Percentiles rank a stretch among this genome's conserved stretches.
Evolutionary conservation across 2,113 vertebrate genomes (phyloP).

Genomic region (Paraplagusia blochii): DNA sequence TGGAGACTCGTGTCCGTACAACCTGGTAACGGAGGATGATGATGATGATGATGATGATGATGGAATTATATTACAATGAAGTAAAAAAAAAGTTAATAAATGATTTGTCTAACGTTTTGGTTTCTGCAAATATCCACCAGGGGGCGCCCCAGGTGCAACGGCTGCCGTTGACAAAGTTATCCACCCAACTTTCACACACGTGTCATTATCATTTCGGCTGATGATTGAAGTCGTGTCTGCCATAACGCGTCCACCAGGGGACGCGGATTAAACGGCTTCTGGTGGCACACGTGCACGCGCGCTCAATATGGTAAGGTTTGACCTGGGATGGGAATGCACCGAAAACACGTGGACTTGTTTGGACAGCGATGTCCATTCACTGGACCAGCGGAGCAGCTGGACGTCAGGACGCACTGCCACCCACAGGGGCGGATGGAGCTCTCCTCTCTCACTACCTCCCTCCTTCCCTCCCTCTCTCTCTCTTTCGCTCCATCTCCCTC

Average conservation of each 20-base stretch:
- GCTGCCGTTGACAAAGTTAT: background rate
- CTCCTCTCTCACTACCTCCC: background rate
- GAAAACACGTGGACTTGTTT: too few relatives aligned
- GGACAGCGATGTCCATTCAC: slow-evolving; percentile 16
- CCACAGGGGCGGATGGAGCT: slow-evolving; percentile 36
- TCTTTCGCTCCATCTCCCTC: background rate
- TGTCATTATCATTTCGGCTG: background rate
- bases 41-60: too few relatives aligned
- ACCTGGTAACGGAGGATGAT: too few relatives aligned
- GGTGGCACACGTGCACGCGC: background rate
- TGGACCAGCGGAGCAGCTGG: background rate
- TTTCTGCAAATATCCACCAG: slow-evolving; percentile 34
- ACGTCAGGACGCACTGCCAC: background rate
- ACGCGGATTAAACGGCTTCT: too few relatives aligned
- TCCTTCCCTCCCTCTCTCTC: slow-evolving; percentile 1
- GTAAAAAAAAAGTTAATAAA: background rate
- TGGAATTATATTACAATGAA: too few relatives aligned
- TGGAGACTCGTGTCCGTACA: too few relatives aligned
- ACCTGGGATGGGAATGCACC: too few relatives aligned
- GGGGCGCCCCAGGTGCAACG: slow-evolving; percentile 10
- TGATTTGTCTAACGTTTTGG: background rate
- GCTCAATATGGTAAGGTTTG: too few relatives aligned
- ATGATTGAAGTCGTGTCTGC: too few relatives aligned
- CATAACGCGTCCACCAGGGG: too few relatives aligned
- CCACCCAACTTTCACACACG: slow-evolving; percentile 1